These are phyloP conservation scores for Monarcha castaneiventris DNA, from an alignment of 2,113 vertebrate genomes.

Conservation along the genomic window DNA sequence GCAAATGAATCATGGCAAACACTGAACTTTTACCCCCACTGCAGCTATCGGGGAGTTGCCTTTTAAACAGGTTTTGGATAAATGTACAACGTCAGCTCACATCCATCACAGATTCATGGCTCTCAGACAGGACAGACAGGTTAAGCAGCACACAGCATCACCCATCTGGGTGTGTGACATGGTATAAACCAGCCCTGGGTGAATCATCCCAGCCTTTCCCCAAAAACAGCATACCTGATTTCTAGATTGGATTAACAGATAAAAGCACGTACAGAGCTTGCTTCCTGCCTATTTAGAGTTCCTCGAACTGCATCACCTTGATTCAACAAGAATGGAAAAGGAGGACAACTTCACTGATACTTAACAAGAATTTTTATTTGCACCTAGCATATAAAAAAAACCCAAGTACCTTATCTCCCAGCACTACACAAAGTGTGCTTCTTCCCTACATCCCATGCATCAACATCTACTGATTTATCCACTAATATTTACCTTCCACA, in stretches of 20 bases:
- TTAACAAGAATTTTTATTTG: neutral
- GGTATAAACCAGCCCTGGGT: neutral
- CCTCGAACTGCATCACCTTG: neutral
- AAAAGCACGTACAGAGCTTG: accelerated
- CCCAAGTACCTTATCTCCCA: neutral
- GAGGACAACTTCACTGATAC: neutral
- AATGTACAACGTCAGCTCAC: neutral
- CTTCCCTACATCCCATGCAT: neutral
- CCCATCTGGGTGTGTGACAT: neutral
- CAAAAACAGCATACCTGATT: neutral
- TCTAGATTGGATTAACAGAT: neutral
- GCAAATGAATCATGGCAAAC: neutral
- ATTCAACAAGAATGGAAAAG: neutral
- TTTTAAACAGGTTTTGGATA: neutral
- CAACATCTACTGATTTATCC: neutral
- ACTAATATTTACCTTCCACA: neutral
- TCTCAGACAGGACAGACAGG: neutral
- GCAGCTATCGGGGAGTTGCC: neutral
- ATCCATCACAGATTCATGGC: neutral
- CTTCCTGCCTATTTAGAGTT: neutral
- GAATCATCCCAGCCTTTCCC: neutral
- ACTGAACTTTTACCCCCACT: neutral
- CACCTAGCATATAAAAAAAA: neutral
- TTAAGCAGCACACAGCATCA: neutral
- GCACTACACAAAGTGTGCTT: neutral